Conservation (phyloP, 64 coral and sea anemone species). For the Pocillopora damicornis region DNA sequence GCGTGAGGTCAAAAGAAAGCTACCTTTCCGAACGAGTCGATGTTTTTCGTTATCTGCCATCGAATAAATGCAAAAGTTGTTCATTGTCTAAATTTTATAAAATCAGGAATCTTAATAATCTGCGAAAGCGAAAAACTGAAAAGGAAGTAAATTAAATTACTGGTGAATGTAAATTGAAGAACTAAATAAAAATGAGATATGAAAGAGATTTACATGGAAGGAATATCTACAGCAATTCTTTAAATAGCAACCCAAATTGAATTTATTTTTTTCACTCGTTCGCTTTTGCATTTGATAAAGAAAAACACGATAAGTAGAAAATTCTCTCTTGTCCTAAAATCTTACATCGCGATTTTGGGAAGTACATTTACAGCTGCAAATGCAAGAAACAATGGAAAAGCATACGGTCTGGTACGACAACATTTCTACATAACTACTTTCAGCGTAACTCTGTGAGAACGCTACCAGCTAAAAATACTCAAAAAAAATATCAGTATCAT, state of each 20-base stretch:
- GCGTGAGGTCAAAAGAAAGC: neutral
- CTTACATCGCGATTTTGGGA: too few relatives aligned
- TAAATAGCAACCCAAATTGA: neutral
- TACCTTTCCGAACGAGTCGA: neutral
- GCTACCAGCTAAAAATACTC: too few relatives aligned
- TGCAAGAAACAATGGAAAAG: too few relatives aligned
- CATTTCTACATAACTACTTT: too few relatives aligned
- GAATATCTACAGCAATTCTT: neutral
- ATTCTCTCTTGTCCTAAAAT: too few relatives aligned
- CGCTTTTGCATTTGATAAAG: neutral
- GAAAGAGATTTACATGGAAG: neutral
- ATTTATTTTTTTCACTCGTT: neutral
- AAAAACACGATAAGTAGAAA: neutral
- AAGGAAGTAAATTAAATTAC: too few relatives aligned
- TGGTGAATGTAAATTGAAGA: too few relatives aligned
- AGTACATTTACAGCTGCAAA: too few relatives aligned
- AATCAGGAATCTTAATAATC: too few relatives aligned
- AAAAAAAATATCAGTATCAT: too few relatives aligned
- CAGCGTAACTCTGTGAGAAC: too few relatives aligned
- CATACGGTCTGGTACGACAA: too few relatives aligned
- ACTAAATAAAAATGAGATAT: neutral
- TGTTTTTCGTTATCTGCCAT: neutral
- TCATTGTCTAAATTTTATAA: neutral
- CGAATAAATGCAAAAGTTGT: neutral
- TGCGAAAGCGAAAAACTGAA: neutral